Evolutionary conservation across 30 jellyfish, hydroid and myxozoan species (phyloP).

Genomic region (Hydra vulgaris): DNA sequence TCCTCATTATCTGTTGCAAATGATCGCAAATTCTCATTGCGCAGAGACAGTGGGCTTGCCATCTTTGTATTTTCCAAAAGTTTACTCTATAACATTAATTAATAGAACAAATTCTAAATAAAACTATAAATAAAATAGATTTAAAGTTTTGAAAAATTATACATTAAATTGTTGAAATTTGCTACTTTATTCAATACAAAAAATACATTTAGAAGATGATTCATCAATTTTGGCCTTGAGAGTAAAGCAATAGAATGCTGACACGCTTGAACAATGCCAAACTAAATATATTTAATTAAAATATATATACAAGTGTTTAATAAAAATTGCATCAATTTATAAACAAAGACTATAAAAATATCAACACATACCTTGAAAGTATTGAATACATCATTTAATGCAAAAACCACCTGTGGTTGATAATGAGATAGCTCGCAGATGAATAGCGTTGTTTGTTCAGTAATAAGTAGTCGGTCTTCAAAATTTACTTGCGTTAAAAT

Average conservation of each 20-base stretch:
- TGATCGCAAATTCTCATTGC: slow-evolving; percentile 31
- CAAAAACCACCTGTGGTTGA: slow-evolving; percentile 10
- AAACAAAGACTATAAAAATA: too few species aligned
- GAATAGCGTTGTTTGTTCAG: slow-evolving; percentile 16
- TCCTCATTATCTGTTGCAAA: slow-evolving; percentile 20
- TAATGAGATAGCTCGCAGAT: slow-evolving; percentile 11
- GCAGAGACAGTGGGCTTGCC: slow-evolving; percentile 45
- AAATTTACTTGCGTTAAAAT: neutral
- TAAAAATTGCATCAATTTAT: too few species aligned
- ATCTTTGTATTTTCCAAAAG: slow-evolving; percentile 7
- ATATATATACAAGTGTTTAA: too few species aligned
- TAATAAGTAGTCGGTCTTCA: neutral
- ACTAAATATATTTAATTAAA: slow-evolving; percentile 13
- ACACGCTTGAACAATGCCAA: slow-evolving; percentile 24
- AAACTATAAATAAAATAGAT: too few species aligned
- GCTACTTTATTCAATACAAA: neutral
- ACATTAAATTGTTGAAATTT: too few species aligned
- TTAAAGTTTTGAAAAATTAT: neutral
- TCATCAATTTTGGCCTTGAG: slow-evolving; percentile 38
- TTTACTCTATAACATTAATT: neutral
- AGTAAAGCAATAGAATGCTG: slow-evolving; percentile 44
- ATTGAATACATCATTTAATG: slow-evolving; percentile 12
- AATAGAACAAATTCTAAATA: too few species aligned
- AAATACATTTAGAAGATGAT: slow-evolving; percentile 44
- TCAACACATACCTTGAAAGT: slow-evolving; percentile 1